phyloP scores from a whole-genome alignment of 1,140 invertebrate species.

The Panulirus ornatus region DNA sequence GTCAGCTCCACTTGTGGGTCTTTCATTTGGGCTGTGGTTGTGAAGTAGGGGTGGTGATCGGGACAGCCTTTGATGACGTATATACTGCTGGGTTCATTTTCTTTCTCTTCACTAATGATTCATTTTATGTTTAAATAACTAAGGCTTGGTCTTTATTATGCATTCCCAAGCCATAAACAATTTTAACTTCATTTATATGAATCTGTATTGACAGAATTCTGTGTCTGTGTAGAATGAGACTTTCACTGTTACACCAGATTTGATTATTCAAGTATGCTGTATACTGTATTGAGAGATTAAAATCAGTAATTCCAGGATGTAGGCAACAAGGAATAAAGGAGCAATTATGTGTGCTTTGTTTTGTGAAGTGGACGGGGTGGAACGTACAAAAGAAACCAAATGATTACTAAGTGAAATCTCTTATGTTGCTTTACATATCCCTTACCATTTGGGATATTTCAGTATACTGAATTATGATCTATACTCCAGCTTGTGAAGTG shows the following conservation, averaged over 20 bases:
- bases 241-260: no score
- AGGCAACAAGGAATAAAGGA: conserved; percentile 27
- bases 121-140: conserved; percentile 17
- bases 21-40: conserved; percentile 72
- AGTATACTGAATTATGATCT: no score
- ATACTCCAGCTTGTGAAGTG: no score
- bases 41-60: conserved; percentile 33
- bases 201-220: no score
- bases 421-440: neutral
- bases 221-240: no score
- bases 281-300: conserved; percentile 11
- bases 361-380: conserved; percentile 54
- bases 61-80: conserved; percentile 37
- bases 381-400: conserved; percentile 44
- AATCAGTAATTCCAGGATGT: conserved; percentile 39
- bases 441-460: neutral
- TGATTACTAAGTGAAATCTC: conserved; percentile 30
- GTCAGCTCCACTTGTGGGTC: conserved; percentile 74
- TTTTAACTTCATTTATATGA: no score
- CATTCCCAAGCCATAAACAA: no score
- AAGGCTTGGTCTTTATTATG: no score
- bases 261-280: no score
- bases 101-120: neutral
- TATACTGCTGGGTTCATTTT: conserved; percentile 36
- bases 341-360: conserved; percentile 63